Percentiles rank a stretch among this genome's conserved stretches.
Conservation (phyloP, 1,140 invertebrate species). For the Zaprionus capensis region DNA sequence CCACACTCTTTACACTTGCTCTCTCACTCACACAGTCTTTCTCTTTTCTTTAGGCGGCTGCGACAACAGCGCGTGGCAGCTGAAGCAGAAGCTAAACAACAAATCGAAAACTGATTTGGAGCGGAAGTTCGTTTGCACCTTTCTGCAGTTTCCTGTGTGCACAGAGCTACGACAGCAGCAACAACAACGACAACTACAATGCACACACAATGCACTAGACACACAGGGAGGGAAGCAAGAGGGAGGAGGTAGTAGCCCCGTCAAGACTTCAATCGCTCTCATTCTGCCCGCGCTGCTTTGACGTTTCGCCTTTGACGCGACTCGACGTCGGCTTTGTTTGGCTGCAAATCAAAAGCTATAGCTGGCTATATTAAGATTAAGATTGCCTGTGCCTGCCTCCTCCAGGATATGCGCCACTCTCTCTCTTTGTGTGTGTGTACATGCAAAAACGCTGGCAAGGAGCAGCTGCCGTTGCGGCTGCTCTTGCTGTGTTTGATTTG, state of each 20-base stretch:
- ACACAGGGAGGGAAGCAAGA: slow-evolving; percentile 3
- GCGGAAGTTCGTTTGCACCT: slow-evolving; percentile 83
- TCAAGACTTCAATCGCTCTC: slow-evolving; percentile 34
- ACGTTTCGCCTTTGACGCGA: slow-evolving; percentile 77
- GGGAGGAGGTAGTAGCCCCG: background rate
- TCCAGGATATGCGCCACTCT: slow-evolving; percentile 39
- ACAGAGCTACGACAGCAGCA: slow-evolving; percentile 48
- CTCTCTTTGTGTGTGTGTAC: slow-evolving; percentile 34
- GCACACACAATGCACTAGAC: slow-evolving; percentile 37
- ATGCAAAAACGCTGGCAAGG: slow-evolving; percentile 57
- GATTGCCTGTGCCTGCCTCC: slow-evolving; percentile 19
- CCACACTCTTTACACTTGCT: background rate
- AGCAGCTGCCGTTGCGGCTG: slow-evolving; percentile 54
- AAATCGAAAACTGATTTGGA: slow-evolving; percentile 83
- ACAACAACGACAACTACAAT: slow-evolving; percentile 43
- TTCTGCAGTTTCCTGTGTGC: slow-evolving; percentile 80
- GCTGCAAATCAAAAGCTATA: slow-evolving; percentile 71
- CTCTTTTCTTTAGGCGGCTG: slow-evolving; percentile 34
- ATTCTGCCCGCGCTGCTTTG: slow-evolving; percentile 41
- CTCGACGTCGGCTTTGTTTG: slow-evolving; percentile 47
- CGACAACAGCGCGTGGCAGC: slow-evolving; percentile 28
- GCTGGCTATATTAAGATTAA: slow-evolving; percentile 47
- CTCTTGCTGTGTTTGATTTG: slow-evolving; percentile 68
- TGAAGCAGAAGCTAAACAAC: slow-evolving; percentile 65
- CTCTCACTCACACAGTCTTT: slow-evolving; percentile 10